Evolutionary conservation across 2,797 vertebrate species (phyloP).

Genomic region (Erethizon dorsatum): DNA sequence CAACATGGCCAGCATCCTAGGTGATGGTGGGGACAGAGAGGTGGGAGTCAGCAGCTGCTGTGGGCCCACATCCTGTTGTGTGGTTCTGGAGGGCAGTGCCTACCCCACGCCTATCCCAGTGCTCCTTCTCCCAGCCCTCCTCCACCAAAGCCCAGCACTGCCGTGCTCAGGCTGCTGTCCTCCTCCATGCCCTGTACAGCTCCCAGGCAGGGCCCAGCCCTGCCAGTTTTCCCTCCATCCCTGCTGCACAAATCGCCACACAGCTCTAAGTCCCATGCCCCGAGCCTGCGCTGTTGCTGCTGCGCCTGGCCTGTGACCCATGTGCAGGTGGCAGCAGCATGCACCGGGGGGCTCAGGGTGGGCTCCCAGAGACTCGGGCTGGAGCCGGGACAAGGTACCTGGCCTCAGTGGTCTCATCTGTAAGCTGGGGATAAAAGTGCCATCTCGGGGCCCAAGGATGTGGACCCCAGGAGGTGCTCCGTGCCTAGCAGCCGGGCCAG

Average conservation of each 20-base stretch:
- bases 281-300: neutral
- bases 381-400: accelerated
- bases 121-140: neutral
- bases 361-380: neutral
- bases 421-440: accelerated
- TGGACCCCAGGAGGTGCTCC: too few relatives aligned
- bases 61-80: accelerated
- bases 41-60: accelerated
- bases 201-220: neutral
- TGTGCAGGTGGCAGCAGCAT: neutral
- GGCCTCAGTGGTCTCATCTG: neutral
- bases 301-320: too few relatives aligned
- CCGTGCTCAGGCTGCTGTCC: neutral
- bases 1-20: slow-evolving; percentile 85
- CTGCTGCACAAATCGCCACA: accelerated
- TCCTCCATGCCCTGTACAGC: accelerated
- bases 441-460: accelerated
- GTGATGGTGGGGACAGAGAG: slow-evolving; percentile 73
- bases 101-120: neutral
- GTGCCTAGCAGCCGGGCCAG: accelerated
- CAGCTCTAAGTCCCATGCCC: neutral
- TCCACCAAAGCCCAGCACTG: accelerated
- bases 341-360: neutral
- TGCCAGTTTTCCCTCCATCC: neutral
- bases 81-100: neutral